Evolutionary conservation across 2,888 invertebrate species (phyloP), one percentile per base, ranked within the genome.

Genomic region (Maniola hyperantus): DNA sequence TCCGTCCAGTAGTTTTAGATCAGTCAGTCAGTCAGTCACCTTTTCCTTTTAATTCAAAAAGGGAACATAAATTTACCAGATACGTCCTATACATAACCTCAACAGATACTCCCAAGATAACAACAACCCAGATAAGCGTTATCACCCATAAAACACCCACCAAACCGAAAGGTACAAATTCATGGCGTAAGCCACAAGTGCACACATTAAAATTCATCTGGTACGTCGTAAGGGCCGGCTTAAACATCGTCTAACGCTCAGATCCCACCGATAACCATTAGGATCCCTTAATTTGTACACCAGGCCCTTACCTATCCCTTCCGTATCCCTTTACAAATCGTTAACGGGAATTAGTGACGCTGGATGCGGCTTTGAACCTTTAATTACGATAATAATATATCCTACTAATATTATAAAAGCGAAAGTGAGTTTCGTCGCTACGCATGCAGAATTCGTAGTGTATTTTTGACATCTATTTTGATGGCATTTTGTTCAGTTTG

Each of bases 201-300:
- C 72, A 75, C 77, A 77, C 89, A 90, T 91, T 90, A 89, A 90
- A 91, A 91, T 91, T 91, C 91, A 91, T 91, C 90, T 83, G 82
- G 79, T 73, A 76, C 79, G 77, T 80, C 78, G 76, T 81, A 83
- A 85, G 82, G 85, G 87, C 80, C 84, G 81, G 83, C 80, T 84
- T 82, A 83, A 83, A 82, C 85, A 82, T 81, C 76, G 77, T 76
- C 82, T 79, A 79, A 79, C 83, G 83, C 73, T 78, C 76, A 86
- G 88, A 88, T 88, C 82, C 81, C 77, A 74, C 81, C 87, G 91
- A 91, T 91, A 91, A 90, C 89, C 90, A 89, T 91, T 91, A 90
- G 86, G 83, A 85, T 79, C 90, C 91, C 91, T 90, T 91, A 92
- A 92, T 91, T 91, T 90, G 90, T 90, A 82, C 87, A 74, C 75